Base-by-base conservation (phyloP, 2,113 vertebrate species). In the Egretta garzetta region DNA sequence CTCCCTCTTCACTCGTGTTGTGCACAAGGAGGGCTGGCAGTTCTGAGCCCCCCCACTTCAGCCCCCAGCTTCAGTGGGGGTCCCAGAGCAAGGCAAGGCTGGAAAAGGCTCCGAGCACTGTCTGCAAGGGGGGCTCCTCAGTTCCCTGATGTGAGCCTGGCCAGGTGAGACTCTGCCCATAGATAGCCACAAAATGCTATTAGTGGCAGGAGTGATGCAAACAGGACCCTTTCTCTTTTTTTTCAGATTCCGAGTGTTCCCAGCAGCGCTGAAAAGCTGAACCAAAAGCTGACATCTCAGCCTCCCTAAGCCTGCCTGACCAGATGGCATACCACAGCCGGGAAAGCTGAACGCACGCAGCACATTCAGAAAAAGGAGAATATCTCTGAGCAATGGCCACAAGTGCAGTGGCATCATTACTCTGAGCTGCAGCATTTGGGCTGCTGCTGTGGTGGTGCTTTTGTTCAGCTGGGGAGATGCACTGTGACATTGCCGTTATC, bases 401-500 rank as follows among this genome's bases (percentile, higher is more conserved):
- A 7, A 92, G 58, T 58, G 35, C 60, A 68, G 30, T 32, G 30
- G 73, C 70, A 94, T 68, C 45, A 14, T 85, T 41, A 66, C 53
- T 79, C 43, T 50, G 53, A 77, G 86, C 83, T 53, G 74, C 74
- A 90, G 91, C 80, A 76, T 59, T 64, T 28, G 43, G 43, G 66
- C 43, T 75, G 49, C 33, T 75, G 60, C 79, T 79, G 49, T 28
- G 33, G 39, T 66, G 53, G 4, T 73, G 50, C 17, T 91, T 92
- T 63, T 82, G 59, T 81, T 87, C 0, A 0, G 41, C 76, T 85
- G 37, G 62, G 75, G 62, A 95, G 76, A 90, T 76, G 83, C 84
- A 84, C 86, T 89, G 58, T 84, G 93, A 47, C 86, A 94, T 18
- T 87, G 68, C 73, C 59, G 45, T 68, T 96, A 90, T 70, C 86